Evolutionary conservation across 1,140 invertebrate species (phyloP), one percentile per base, ranked within the genome.

Genomic region (Penaeus indicus): DNA sequence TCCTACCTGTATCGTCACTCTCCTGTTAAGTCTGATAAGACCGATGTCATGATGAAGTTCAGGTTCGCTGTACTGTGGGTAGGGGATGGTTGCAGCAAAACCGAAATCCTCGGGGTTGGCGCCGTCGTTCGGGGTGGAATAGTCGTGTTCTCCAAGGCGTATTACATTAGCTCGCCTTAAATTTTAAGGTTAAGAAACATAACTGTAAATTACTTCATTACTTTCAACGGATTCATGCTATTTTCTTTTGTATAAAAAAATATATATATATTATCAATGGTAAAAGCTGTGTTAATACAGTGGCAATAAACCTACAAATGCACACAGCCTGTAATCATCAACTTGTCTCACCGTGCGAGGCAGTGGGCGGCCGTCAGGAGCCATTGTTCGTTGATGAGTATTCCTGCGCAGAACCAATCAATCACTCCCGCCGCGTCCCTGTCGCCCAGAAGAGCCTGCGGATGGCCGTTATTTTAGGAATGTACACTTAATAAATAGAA

Each of bases 61-160:
- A 16, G 77, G 32, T 61, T n/a, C 3, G 3, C 32, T 67, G 77
- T 80, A 80, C 13, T 80, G 60, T 18, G 85, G 85, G 27, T 86
- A 79, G n/a, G 19, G 1, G 32, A 86, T 60, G 54, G 19, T 64
- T 22, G 79, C 19, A 22, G 77, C 54, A n/a, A 81, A 27, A 19
- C 22, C n/a, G 22, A 64, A 80, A 64, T 86, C 85, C 47, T 86
- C 62, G 62, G 61, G 75, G 13, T 79, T 42, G 7, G 77, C 62
- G 42, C 38, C 85, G 27, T 80, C 75, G n/a, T n/a, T 22, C 11
- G 72, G 11, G 19, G n/a, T 22, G 5, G 27, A 32, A 21, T 62
- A 79, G 61, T 86, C 60, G 22, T 77, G 72, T 38, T 86, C 85
- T 10, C 85, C 85, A 42, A 86, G 77, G 16, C 85, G 60, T 32